Evolutionary conservation across 64 coral and sea anemone genomes (phyloP).

Genomic region (Actinia tenebrosa): DNA sequence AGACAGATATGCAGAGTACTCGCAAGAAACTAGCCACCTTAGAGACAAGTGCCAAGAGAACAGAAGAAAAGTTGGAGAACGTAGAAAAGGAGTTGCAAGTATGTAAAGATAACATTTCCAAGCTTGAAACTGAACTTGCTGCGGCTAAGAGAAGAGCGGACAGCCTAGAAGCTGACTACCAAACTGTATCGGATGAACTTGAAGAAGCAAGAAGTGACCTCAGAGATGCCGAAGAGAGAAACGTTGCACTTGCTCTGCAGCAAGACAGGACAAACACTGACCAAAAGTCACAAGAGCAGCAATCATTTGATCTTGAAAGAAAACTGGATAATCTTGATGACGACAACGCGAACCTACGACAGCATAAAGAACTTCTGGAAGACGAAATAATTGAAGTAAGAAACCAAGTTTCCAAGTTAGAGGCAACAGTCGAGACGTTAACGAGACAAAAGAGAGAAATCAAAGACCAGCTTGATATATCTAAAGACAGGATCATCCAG

Average conservation of each 20-base stretch:
- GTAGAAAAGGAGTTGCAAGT: constrained; percentile 52
- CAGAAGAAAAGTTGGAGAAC: constrained; percentile 32
- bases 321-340: constrained; percentile 25
- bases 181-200: constrained; percentile 57
- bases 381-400: constrained; percentile 36
- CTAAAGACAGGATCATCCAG: constrained; percentile 40
- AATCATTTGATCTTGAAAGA: constrained; percentile 44
- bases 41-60: constrained; percentile 51
- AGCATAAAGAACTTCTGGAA: constrained; percentile 60
- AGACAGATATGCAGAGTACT: constrained; percentile 52
- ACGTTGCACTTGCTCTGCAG: constrained; percentile 55
- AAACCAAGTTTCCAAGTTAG: constrained; percentile 48
- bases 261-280: constrained; percentile 48
- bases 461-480: constrained; percentile 53
- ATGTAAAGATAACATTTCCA: constrained; percentile 58
- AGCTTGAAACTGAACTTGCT: constrained; percentile 53
- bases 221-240: constrained; percentile 61
- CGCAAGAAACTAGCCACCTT: constrained; percentile 56
- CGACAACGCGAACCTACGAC: constrained; percentile 43
- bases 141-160: constrained; percentile 48
- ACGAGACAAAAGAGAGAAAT: constrained; percentile 60
- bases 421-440: constrained; percentile 45
- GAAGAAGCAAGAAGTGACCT: constrained; percentile 51
- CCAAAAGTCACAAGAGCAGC: constrained; percentile 35
- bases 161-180: constrained; percentile 43